Percentiles rank a stretch among this genome's conserved stretches.
Evolutionary conservation across 2,888 invertebrate species (phyloP).

Genomic region (Nephrotoma flavescens): DNA sequence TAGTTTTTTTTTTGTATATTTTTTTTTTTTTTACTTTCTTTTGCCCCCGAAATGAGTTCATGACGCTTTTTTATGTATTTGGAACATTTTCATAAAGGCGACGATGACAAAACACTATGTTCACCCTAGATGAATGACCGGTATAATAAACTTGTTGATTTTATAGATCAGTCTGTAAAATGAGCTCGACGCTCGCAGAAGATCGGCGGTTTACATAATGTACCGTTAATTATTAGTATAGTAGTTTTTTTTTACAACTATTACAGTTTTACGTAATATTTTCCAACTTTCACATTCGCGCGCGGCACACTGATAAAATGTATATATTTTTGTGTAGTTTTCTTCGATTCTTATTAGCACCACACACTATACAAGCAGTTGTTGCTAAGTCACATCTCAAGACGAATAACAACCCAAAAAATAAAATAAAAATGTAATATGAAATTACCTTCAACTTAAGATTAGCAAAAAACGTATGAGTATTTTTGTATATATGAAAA

Average conservation of each 20-base stretch:
- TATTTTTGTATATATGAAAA: not conserved
- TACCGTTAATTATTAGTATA: not conserved
- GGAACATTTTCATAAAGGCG: not conserved
- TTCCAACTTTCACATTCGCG: not conserved
- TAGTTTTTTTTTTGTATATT: not conserved
- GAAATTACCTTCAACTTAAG: not conserved
- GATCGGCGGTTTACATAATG: not conserved
- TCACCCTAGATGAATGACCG: not conserved
- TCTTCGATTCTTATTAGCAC: not conserved
- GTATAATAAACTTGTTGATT: not conserved
- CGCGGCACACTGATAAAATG: not conserved
- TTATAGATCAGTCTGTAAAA: not conserved
- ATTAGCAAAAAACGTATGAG: not conserved
- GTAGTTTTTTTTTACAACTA: not conserved
- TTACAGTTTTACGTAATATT: not conserved
- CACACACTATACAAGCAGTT: not conserved
- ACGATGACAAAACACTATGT: too few species aligned
- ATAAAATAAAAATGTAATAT: not conserved
- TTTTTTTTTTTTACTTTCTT: not conserved
- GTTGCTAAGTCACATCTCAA: not conserved
- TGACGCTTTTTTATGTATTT: not conserved
- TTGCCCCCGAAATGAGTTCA: not conserved
- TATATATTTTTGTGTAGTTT: not conserved
- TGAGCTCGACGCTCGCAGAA: not conserved
- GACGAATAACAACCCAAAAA: not conserved